Evolutionary conservation across 2,797 vertebrate genomes (phyloP).

Genomic region (Sebastes jordani): DNA sequence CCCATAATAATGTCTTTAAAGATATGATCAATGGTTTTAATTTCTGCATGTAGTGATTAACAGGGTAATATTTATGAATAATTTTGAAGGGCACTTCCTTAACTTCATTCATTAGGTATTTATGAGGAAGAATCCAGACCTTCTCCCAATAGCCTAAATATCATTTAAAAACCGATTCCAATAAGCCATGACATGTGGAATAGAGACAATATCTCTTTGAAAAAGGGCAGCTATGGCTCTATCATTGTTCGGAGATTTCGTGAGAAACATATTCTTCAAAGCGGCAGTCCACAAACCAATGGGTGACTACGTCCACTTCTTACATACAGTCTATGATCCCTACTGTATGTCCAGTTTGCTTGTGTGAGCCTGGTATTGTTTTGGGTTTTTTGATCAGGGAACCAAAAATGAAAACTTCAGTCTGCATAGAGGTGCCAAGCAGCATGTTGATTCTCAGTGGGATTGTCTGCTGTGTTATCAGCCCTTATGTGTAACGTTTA

Average conservation of each 20-base stretch:
- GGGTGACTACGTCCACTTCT: too few species aligned
- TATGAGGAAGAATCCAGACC: background rate
- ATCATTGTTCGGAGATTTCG: background rate
- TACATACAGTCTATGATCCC: too few species aligned
- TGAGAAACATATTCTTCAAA: background rate
- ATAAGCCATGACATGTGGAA: background rate
- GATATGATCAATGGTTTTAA: too few species aligned
- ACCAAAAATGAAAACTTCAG: background rate
- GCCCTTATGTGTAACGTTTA: background rate
- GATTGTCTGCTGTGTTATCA: background rate
- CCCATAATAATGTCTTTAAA: too few species aligned
- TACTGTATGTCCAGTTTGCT: background rate
- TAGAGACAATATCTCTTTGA: background rate
- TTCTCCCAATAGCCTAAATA: background rate
- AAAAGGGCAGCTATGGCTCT: background rate
- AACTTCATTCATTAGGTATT: background rate
- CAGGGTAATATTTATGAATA: too few species aligned
- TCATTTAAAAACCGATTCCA: background rate
- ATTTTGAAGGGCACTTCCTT: too few species aligned
- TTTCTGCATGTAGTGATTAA: too few species aligned
- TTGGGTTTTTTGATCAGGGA: background rate
- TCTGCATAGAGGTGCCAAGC: background rate
- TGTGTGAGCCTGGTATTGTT: background rate
- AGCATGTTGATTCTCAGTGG: background rate
- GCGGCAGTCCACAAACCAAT: too few species aligned